Percentiles rank a stretch among this genome's conserved stretches.
phyloP scores from a whole-genome alignment of 2,888 invertebrate species.

The Leptinotarsa rubiginosa region DNA sequence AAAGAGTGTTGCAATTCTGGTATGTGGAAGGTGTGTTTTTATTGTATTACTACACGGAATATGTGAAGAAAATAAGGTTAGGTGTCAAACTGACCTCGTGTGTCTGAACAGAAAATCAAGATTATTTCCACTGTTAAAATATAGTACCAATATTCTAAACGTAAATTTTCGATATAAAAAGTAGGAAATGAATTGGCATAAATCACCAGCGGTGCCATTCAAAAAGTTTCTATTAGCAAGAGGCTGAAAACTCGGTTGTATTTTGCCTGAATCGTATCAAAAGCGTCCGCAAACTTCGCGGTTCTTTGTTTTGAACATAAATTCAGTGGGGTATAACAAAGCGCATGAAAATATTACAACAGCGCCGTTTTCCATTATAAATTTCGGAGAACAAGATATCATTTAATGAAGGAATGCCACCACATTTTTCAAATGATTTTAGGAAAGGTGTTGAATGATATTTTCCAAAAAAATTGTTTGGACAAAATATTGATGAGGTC shows the following conservation, averaged over 20 bases:
- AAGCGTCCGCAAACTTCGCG: slow-evolving; percentile 9
- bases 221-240: slow-evolving; percentile 32
- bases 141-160: neutral
- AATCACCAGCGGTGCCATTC: slow-evolving; percentile 30
- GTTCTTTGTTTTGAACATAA: slow-evolving; percentile 5
- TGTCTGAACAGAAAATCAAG: neutral
- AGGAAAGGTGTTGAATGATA: no score
- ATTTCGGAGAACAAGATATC: neutral
- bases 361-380: slow-evolving; percentile 11
- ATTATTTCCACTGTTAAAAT: neutral
- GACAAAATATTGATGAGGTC: no score
- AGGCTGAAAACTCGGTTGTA: neutral
- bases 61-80: no score
- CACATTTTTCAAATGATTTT: no score
- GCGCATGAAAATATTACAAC: slow-evolving; percentile 14
- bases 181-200: slow-evolving; percentile 29
- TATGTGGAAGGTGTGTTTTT: no score
- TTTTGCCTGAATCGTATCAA: neutral
- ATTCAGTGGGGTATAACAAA: slow-evolving; percentile 18
- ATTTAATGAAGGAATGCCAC: neutral
- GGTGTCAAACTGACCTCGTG: no score
- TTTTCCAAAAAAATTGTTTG: no score
- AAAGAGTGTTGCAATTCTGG: no score
- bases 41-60: no score
- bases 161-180: slow-evolving; percentile 13